Base-by-base conservation (phyloP, 2,113 vertebrate species). In the Protobothrops mucrosquamatus region DNA sequence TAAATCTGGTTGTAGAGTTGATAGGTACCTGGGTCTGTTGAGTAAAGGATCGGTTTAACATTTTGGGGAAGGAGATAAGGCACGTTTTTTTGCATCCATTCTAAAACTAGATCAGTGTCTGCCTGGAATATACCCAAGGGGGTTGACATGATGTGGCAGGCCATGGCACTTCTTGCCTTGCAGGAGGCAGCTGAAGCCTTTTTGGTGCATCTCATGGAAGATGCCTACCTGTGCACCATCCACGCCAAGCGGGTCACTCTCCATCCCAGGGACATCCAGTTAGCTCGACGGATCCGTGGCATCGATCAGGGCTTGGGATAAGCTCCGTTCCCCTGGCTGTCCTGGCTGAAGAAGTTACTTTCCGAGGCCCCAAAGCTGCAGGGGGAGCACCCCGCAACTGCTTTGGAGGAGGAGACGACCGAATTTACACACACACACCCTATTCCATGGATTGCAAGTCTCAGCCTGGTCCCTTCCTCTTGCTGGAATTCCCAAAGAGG, bases 131-230 rank as follows among this genome's bases (percentile, higher is more conserved):
- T 39, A 39, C 39, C 39, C 39, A 1, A 39, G 39, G 39, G 39
- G 1, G 1, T 39, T 39, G 39, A 39, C 39, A 39, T 39, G 39
- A 39, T 39, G 39, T 39, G 39, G 39, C 39, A 39, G 39, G 39
- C 39, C 39, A 39, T 39, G 39, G 39, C 39, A 39, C 39, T 39
- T 39, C 39, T 39, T 39, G 39, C 39, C 39, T 39, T 39, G 39
- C 1, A 39, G 39, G 39, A 99, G 98, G 98, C 98, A 0, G 97
- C 98, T 0, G 98, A 99, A 96, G 98, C 98, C 0, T 99, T 99
- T 92, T 96, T 99, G 0, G 97, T 99, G 15, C 93, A 97, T 59
- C 94, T 99, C 10, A 98, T 99, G 88, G 96, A 98, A 8, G 98
- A 99, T 0, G 97, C 98, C 81, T 98, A 98, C 91, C 97, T 99